These are phyloP conservation scores for Chelonia mydas DNA, from an alignment of 2,797 vertebrate genomes.

Conservation along the genomic window DNA sequence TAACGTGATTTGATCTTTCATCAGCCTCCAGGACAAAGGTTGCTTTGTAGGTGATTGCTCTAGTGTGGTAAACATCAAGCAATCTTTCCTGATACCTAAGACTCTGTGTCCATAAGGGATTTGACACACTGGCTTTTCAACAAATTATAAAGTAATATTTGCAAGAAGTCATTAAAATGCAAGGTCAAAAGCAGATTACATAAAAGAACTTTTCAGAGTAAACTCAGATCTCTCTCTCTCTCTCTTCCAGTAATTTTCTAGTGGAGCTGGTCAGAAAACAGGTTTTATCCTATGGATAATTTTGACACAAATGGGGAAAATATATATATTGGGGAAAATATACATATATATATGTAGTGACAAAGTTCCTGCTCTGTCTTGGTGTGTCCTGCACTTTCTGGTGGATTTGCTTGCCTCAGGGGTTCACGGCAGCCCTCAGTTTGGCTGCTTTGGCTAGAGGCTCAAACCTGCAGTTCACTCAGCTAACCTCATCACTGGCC, in stretches of 20 bases:
- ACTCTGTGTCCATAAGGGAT: not conserved
- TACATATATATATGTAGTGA: not conserved
- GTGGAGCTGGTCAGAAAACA: not conserved
- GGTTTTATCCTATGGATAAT: constrained; percentile 1
- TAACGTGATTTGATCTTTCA: not conserved
- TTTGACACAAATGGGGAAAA: not conserved
- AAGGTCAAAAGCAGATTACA: not conserved
- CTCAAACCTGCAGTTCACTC: too few relatives aligned
- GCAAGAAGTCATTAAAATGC: not conserved
- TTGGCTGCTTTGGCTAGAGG: too few relatives aligned
- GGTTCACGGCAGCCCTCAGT: too few relatives aligned
- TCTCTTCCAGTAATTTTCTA: not conserved
- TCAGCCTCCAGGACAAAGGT: not conserved
- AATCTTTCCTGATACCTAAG: not conserved
- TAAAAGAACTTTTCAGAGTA: not conserved
- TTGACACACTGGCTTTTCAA: not conserved
- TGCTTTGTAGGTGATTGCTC: not conserved
- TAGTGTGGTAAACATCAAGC: not conserved
- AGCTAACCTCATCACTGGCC: too few relatives aligned
- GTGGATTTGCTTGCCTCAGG: too few relatives aligned
- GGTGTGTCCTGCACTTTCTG: too few relatives aligned
- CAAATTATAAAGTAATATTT: not conserved
- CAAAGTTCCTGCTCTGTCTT: too few relatives aligned
- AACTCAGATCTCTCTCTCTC: not conserved
- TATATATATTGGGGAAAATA: not conserved